A percentile compares a stretch with the other conserved stretches of the same genome.
Evolutionary conservation across 64 coral and sea anemone species (phyloP).

Genomic region (Exaiptasia diaphana): DNA sequence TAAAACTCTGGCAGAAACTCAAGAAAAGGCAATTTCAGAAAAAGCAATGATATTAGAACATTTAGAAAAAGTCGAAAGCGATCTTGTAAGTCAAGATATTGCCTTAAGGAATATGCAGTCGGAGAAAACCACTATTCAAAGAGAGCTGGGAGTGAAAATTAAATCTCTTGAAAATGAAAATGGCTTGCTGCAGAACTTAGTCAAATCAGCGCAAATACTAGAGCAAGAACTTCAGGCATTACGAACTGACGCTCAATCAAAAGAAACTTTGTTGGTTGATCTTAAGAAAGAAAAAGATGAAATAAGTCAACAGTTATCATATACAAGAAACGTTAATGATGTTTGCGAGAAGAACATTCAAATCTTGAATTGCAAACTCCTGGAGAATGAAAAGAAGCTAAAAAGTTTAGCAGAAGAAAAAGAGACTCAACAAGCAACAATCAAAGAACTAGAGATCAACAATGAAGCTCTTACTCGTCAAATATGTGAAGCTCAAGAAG

Average conservation of each 20-base stretch:
- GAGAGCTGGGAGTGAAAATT: slow-evolving; percentile 31
- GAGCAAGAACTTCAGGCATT: slow-evolving; percentile 57
- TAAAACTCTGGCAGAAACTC: slow-evolving; percentile 56
- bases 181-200: slow-evolving; percentile 10
- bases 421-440: neutral
- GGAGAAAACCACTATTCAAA: slow-evolving; percentile 63
- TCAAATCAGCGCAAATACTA: slow-evolving; percentile 32
- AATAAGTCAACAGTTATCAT: slow-evolving; percentile 55
- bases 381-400: slow-evolving; percentile 31
- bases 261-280: slow-evolving; percentile 27
- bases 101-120: slow-evolving; percentile 52
- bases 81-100: slow-evolving; percentile 47
- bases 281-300: slow-evolving; percentile 56
- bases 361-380: slow-evolving; percentile 22
- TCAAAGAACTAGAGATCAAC: slow-evolving; percentile 42
- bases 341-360: slow-evolving; percentile 34
- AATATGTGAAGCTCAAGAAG: slow-evolving; percentile 58
- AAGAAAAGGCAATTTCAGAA: slow-evolving; percentile 64
- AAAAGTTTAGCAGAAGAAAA: neutral
- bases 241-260: slow-evolving; percentile 35
- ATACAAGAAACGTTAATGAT: slow-evolving; percentile 35
- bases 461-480: slow-evolving; percentile 31
- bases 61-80: slow-evolving; percentile 71
- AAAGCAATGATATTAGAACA: slow-evolving; percentile 71
- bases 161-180: slow-evolving; percentile 63